Evolutionary conservation across 2,888 invertebrate genomes (phyloP).

Genomic region (Camptogramma bilineatum): DNA sequence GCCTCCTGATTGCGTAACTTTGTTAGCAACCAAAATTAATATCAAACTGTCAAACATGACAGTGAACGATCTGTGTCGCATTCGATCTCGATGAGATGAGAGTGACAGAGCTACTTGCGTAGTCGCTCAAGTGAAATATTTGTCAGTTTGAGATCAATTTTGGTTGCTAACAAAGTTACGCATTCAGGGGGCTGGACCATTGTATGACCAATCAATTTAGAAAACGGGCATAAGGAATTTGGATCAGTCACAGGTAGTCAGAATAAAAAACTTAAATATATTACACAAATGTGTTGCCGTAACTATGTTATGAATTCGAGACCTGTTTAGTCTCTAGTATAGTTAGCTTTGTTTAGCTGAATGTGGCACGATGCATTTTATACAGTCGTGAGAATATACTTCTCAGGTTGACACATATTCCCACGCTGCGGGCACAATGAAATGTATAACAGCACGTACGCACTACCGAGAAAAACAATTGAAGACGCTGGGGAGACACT

Average conservation of each 20-base stretch:
- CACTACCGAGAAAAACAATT: conserved; percentile 15
- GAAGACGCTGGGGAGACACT: conserved; percentile 1
- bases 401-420: conserved; percentile 26
- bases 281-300: not conserved
- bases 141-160: too few species aligned
- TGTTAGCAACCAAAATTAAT: too few species aligned
- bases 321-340: not conserved
- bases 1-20: too few species aligned
- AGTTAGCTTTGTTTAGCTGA: conserved; percentile 13
- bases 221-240: too few species aligned
- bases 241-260: not conserved
- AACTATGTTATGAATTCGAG: not conserved
- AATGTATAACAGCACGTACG: conserved; percentile 18
- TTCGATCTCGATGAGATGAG: too few species aligned
- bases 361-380: conserved; percentile 14
- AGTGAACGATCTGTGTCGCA: too few species aligned
- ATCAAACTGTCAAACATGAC: too few species aligned
- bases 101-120: too few species aligned
- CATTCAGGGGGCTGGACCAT: too few species aligned
- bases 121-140: too few species aligned
- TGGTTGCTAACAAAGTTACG: too few species aligned
- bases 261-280: not conserved
- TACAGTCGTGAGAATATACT: conserved; percentile 19
- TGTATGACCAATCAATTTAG: too few species aligned
- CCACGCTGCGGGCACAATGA: conserved; percentile 22